Evolutionary conservation across 2,797 vertebrate species (phyloP).

Genomic region (Tarsius wallacei): DNA sequence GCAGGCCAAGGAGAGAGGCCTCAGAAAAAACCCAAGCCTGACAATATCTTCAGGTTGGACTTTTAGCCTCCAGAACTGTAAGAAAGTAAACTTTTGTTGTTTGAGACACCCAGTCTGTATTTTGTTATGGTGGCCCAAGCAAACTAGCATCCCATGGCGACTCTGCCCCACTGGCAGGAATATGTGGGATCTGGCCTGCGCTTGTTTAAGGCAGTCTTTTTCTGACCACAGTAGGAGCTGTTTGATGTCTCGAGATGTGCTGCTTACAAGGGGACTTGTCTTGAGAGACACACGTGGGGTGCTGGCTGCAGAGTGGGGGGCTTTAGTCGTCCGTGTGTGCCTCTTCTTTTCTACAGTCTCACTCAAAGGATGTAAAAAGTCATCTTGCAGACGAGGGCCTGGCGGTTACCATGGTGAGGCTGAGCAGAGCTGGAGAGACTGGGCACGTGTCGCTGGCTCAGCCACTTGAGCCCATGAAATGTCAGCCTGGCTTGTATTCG

Average conservation of each 20-base stretch:
- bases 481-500: conserved; percentile 50
- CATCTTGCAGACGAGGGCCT: conserved; percentile 59
- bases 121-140: background rate
- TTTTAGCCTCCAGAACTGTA: background rate
- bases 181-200: background rate
- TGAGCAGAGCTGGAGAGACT: background rate
- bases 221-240: background rate
- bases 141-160: background rate
- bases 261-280: background rate
- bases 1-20: background rate
- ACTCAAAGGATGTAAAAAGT: conserved; percentile 45
- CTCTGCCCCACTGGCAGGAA: background rate
- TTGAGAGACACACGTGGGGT: conserved; percentile 12
- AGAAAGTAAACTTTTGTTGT: background rate
- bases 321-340: background rate
- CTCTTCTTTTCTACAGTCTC: background rate
- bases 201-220: background rate
- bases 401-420: conserved; percentile 76
- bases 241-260: background rate
- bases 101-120: background rate
- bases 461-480: conserved; percentile 64
- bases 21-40: background rate
- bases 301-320: background rate
- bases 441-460: background rate
- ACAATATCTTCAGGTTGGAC: background rate